Evolutionary conservation across 2,888 invertebrate genomes (phyloP).

Genomic region (Lasioglossum vierecki): DNA sequence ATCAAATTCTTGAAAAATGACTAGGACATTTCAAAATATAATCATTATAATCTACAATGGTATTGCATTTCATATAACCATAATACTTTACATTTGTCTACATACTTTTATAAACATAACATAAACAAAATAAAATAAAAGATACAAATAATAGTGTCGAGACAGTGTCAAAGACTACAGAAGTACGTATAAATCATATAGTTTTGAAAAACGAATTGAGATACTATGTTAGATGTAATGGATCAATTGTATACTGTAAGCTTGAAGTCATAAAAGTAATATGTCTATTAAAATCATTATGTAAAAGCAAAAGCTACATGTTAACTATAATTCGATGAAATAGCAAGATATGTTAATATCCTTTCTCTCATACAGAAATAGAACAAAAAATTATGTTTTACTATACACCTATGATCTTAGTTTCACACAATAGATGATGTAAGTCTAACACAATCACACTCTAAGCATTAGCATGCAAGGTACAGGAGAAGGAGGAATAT

Average conservation of each 20-base stretch:
- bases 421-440: conserved; percentile 74
- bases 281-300: conserved; percentile 44
- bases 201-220: not conserved
- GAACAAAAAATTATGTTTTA: conserved; percentile 52
- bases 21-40: not conserved
- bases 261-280: conserved; percentile 18
- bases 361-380: conserved; percentile 30
- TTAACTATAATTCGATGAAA: conserved; percentile 66
- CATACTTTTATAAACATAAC: conserved; percentile 8
- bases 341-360: conserved; percentile 64
- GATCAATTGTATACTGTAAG: not conserved
- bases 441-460: conserved; percentile 83
- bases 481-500: conserved; percentile 57
- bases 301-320: conserved; percentile 54
- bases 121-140: conserved; percentile 4
- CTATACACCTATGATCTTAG: conserved; percentile 66
- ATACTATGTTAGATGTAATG: conserved; percentile 18
- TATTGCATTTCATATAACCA: conserved; percentile 6
- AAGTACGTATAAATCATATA: not conserved
- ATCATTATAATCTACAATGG: not conserved
- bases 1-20: conserved; percentile 21
- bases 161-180: not conserved
- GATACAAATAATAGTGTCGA: conserved; percentile 5
- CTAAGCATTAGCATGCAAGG: conserved; percentile 81
- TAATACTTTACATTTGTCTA: not conserved